Conservation (phyloP, 2,797 vertebrate species). For the Myiothlypis coronata region DNA sequence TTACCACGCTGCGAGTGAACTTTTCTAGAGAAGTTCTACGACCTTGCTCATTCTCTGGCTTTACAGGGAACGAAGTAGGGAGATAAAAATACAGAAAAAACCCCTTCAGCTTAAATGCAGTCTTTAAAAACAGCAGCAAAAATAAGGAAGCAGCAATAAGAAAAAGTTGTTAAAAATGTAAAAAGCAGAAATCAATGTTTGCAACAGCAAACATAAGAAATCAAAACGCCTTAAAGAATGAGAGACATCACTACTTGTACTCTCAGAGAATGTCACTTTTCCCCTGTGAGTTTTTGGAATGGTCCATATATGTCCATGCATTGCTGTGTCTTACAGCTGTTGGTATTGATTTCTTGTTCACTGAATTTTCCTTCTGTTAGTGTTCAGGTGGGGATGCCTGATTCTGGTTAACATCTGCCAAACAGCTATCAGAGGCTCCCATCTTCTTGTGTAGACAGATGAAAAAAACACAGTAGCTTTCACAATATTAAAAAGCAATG, state of each 20-base stretch:
- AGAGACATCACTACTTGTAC: not conserved
- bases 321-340: slow-evolving; percentile 17
- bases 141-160: slow-evolving; percentile 60
- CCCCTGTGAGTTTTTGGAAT: not conserved
- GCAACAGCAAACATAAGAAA: slow-evolving; percentile 62
- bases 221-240: slow-evolving; percentile 17
- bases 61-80: slow-evolving; percentile 69
- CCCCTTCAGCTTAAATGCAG: slow-evolving; percentile 73
- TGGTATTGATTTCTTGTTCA: slow-evolving; percentile 22
- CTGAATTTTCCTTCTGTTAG: slow-evolving; percentile 28
- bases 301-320: not conserved
- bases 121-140: slow-evolving; percentile 69
- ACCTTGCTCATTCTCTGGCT: slow-evolving; percentile 96
- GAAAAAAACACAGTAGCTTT: not conserved
- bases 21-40: slow-evolving; percentile 98
- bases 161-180: slow-evolving; percentile 29
- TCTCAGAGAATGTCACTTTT: not conserved
- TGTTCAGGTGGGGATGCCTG: not conserved
- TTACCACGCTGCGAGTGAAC: slow-evolving; percentile 97
- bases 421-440: not conserved
- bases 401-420: slow-evolving; percentile 47
- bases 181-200: slow-evolving; percentile 63
- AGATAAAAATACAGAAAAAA: slow-evolving; percentile 77
- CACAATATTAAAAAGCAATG: not conserved
- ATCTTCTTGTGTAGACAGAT: not conserved